Evolutionary conservation across 2,888 invertebrate species (phyloP).

Genomic region (Tenthredo mesomela): DNA sequence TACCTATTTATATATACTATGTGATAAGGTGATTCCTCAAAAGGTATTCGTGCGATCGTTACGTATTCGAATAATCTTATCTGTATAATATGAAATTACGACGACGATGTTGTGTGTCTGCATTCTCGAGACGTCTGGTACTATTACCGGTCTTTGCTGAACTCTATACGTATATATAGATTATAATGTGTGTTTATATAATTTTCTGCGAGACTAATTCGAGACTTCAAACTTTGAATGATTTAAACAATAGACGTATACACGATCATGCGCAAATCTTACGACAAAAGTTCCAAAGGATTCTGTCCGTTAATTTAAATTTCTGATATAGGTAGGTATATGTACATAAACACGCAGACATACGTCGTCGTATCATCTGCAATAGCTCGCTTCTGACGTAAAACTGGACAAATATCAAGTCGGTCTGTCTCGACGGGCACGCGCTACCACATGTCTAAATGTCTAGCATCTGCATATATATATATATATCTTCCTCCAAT

Average conservation of each 20-base stretch:
- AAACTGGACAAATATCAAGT: neutral
- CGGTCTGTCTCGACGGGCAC: neutral
- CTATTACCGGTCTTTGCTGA: neutral
- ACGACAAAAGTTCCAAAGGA: neutral
- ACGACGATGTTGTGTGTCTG: neutral
- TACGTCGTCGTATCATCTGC: neutral
- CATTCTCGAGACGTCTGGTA: constrained; percentile 5
- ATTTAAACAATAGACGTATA: neutral
- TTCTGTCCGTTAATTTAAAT: neutral
- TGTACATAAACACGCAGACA: neutral
- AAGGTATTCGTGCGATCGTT: neutral
- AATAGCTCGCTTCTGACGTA: neutral
- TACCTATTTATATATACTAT: no score
- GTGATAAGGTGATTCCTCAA: neutral
- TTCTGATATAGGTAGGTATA: no score
- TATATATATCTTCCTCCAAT: neutral
- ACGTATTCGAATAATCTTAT: constrained; percentile 1
- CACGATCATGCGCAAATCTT: neutral
- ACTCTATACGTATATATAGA: neutral
- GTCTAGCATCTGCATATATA: neutral
- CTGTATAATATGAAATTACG: neutral
- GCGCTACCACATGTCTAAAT: neutral
- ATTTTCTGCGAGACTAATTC: neutral
- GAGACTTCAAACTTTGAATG: neutral
- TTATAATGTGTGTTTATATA: neutral